A percentile compares a stretch with the other conserved stretches of the same genome.
phyloP scores from a whole-genome alignment of 2,888 invertebrate genomes.

The Diplazon laetatorius region DNA sequence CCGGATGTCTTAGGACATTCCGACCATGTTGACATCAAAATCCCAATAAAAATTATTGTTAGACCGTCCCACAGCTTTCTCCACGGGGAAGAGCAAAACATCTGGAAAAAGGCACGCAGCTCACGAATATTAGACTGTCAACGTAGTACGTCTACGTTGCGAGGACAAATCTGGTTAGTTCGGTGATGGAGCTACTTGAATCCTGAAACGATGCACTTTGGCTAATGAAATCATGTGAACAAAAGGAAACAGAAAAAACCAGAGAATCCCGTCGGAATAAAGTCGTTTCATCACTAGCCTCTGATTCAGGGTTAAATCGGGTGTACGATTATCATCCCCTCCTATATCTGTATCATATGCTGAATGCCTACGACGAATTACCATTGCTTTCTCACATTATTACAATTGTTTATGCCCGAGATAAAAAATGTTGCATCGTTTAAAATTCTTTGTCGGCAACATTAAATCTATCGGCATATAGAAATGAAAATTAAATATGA shows the following conservation, averaged over 20 bases:
- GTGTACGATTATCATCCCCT: slow-evolving; percentile 29
- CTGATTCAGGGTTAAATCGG: slow-evolving; percentile 31
- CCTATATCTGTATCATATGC: not conserved
- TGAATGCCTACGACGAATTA: not conserved
- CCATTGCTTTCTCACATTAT: not conserved
- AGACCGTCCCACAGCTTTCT: too few species aligned
- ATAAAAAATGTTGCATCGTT: too few species aligned
- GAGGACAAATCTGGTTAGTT: slow-evolving; percentile 1
- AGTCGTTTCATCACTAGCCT: slow-evolving; percentile 5
- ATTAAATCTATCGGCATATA: too few species aligned
- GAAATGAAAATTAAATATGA: too few species aligned
- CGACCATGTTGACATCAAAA: too few species aligned
- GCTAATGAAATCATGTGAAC: slow-evolving; percentile 52
- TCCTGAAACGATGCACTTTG: slow-evolving; percentile 49
- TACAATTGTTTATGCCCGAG: not conserved
- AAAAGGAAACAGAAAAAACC: not conserved
- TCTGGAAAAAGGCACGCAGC: not conserved
- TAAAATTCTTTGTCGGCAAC: too few species aligned
- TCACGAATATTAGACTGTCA: slow-evolving; percentile 7
- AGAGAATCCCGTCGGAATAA: not conserved
- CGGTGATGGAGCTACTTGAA: slow-evolving; percentile 5
- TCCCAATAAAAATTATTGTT: too few species aligned
- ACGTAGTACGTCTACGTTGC: not conserved
- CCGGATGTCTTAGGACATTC: too few species aligned
- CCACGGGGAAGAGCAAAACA: not conserved